These are phyloP conservation scores for Himantopus leucocephalus DNA, from an alignment of 2,113 vertebrate species.

Conservation along the genomic window DNA sequence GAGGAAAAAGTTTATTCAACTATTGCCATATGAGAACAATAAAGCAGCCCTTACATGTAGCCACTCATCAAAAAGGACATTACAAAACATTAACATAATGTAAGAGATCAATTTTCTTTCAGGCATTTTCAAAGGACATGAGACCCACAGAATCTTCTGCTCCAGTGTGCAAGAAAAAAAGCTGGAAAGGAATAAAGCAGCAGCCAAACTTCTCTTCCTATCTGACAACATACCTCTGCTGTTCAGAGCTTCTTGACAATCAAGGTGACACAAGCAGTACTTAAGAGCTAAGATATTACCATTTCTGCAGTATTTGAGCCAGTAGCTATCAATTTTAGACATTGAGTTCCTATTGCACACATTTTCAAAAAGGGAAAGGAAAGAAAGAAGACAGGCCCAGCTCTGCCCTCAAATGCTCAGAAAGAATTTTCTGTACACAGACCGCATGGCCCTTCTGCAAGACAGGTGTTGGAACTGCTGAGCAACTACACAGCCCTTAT, in stretches of 20 bases:
- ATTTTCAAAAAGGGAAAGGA: not conserved
- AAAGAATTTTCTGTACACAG: slow-evolving; percentile 69
- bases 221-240: slow-evolving; percentile 15
- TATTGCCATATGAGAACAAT: slow-evolving; percentile 74
- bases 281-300: slow-evolving; percentile 7
- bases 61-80: slow-evolving; percentile 63
- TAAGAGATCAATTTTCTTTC: slow-evolving; percentile 69
- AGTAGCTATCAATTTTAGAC: slow-evolving; percentile 10
- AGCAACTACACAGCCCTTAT: slow-evolving; percentile 51
- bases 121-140: slow-evolving; percentile 77
- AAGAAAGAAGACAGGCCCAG: slow-evolving; percentile 44
- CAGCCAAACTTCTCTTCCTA: slow-evolving; percentile 32
- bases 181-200: slow-evolving; percentile 59
- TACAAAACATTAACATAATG: slow-evolving; percentile 81
- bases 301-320: slow-evolving; percentile 26
- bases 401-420: slow-evolving; percentile 73
- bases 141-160: slow-evolving; percentile 62
- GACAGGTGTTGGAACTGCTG: slow-evolving; percentile 55
- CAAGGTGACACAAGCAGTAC: slow-evolving; percentile 12
- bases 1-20: slow-evolving; percentile 74
- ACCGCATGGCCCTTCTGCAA: not conserved
- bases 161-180: slow-evolving; percentile 61
- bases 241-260: slow-evolving; percentile 41
- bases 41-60: slow-evolving; percentile 74
- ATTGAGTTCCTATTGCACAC: slow-evolving; percentile 26